Conservation (phyloP, 2,797 vertebrate species). For the Sphenodon punctatus region DNA sequence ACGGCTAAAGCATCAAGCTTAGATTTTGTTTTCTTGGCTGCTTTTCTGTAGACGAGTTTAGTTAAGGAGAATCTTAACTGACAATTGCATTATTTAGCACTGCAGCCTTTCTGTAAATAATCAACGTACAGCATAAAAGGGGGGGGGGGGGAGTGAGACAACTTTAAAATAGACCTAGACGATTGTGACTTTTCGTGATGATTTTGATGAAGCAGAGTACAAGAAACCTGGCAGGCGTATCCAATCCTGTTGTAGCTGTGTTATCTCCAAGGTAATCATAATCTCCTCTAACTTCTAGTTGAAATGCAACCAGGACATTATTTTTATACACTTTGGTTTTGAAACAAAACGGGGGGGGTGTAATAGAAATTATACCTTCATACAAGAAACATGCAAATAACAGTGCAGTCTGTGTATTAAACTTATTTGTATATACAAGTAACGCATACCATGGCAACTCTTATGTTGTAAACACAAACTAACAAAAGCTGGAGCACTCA, state of each 20-base stretch:
- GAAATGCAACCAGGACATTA: neutral
- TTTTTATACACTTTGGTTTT: neutral
- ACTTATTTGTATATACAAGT: neutral
- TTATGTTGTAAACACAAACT: slow-evolving; percentile 38
- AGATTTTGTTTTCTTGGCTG: neutral
- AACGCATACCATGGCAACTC: neutral
- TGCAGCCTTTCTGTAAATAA: too few relatives aligned
- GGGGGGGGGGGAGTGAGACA: too few relatives aligned
- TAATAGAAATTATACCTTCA: too few relatives aligned
- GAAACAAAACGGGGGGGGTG: neutral
- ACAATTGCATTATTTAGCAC: too few relatives aligned
- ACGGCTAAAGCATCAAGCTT: neutral
- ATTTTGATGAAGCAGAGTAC: neutral
- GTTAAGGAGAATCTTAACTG: too few relatives aligned
- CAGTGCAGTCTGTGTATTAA: neutral
- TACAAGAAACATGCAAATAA: neutral
- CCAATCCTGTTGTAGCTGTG: neutral
- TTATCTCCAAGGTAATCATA: neutral
- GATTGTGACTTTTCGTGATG: too few relatives aligned
- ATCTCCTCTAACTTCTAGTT: neutral
- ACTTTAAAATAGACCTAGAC: too few relatives aligned
- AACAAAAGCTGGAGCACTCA: neutral
- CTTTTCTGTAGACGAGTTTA: neutral
- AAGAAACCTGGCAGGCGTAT: neutral
- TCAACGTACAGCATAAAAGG: too few relatives aligned